Base-by-base conservation (phyloP, 2,888 invertebrate species). In the Ormyrus nitidulus region DNA sequence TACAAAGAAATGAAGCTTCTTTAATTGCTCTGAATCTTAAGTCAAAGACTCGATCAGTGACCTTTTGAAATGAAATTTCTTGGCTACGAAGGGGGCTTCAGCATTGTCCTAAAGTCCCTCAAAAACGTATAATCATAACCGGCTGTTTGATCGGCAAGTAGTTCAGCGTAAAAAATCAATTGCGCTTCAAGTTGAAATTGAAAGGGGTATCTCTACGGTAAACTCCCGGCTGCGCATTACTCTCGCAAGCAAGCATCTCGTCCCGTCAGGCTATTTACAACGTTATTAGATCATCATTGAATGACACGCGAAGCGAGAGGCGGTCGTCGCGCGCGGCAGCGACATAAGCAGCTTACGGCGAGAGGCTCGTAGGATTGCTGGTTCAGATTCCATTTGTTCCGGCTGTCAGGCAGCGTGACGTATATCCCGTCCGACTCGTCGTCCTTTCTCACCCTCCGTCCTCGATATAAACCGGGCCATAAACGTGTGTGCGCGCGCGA, bases 311-410 rank as follows among this genome's bases (percentile, higher is more conserved):
- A 34, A 71, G 78, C 51, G 81, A 80, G 80, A 71, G 82, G 53
- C 6, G 59, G 19, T 6, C 3, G 19, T 10, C 49, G 19, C 46
- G 62, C 6, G 54, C 34, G 68, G 46, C 53, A 51, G 46, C 71
- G 56, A 80, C 78, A 85, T 87, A 88, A 88, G 88, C 88, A 87
- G 87, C 86, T 88, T 87, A 86, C 85, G 85, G 85, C 84, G 34
- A 34, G 34, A 34, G 34, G 34, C 34, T 34, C 34, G 82, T 84
- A 87, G 90, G 86, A 89, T 88, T 88, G 90, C 90, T 90, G 87
- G 88, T 90, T 89, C 90, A 90, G 89, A 89, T 90, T 90, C 90
- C 89, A 90, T 90, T 90, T 89, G 90, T 90, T 90, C 90, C 90
- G 89, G 88, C 86, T 89, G 90, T 90, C 90, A 88, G 19, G n/a